A percentile compares a stretch with the other conserved stretches of the same genome.
These are phyloP conservation scores for Drosophila nigromelanica DNA, from an alignment of 1,140 invertebrate genomes.

Conservation along the genomic window DNA sequence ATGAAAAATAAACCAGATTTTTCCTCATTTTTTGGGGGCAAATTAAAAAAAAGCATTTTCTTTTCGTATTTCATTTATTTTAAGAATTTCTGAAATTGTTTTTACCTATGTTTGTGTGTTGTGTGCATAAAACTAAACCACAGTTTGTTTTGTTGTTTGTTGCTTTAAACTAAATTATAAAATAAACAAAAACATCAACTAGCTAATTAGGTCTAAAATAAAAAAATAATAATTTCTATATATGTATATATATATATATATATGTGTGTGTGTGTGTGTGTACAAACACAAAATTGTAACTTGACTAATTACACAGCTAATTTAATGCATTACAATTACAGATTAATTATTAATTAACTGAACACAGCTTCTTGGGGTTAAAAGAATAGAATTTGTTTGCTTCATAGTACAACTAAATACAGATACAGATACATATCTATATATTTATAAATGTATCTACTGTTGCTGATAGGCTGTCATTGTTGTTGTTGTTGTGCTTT, in stretches of 20 bases:
- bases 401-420: conserved; percentile 14
- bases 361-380: conserved; percentile 83
- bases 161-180: conserved; percentile 47
- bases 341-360: conserved; percentile 62
- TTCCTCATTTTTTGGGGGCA: too few relatives aligned
- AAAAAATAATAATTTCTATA: conserved; percentile 41
- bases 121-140: conserved; percentile 77
- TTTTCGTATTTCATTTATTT: conserved; percentile 20
- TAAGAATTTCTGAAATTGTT: conserved; percentile 7
- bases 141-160: conserved; percentile 76
- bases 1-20: background rate
- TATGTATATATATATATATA: background rate
- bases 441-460: conserved; percentile 5
- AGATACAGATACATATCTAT: conserved; percentile 2
- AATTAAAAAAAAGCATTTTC: conserved; percentile 28
- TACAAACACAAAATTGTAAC: conserved; percentile 19
- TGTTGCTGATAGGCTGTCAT: too few relatives aligned
- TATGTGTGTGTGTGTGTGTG: background rate
- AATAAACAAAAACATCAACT: conserved; percentile 55
- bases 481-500: too few relatives aligned
- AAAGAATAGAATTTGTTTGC: conserved; percentile 81
- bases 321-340: conserved; percentile 26
- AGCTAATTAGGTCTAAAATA: conserved; percentile 43
- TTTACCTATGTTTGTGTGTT: conserved; percentile 51
- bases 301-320: conserved; percentile 42